Base-by-base conservation (phyloP, 2,888 invertebrate species). In the Eilema griseolum region DNA sequence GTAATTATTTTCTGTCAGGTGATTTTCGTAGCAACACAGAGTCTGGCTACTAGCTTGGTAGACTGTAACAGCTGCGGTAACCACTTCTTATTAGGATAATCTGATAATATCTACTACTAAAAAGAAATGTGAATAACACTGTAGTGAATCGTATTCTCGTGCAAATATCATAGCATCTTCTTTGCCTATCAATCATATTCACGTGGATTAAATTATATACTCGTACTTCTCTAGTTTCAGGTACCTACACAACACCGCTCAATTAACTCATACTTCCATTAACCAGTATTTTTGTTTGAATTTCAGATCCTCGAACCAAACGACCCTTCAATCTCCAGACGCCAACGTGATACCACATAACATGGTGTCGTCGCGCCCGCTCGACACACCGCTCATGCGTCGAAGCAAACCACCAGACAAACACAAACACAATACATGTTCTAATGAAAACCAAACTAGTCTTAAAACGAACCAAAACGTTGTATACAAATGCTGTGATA, bases 331-430 rank as follows among this genome's bases (percentile, higher is more conserved):
- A 83, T 76, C 76, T 80, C 75, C 78, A 82, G 80, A 59, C 73
- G 77, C 83, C 70, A 78, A 67, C 86, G 89, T 87, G 81, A 90
- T 90, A 89, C 81, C 84, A 86, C 86, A 75, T 95, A 94, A 94
- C 87, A 95, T 95, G 95, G 87, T 84, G 84, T 83, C 85, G 78
- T 83, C 86, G 81, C 85, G 84, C 81, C 87, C 83, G 75, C 86
- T 83, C 83, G 83, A 86, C 83, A 82, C 84, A 63, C 78, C 88
- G 78, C 72, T 62, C 23, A 92, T 92, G 90, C 87, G 90, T 81
- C 92, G 88, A 80, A 93, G 90, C 86, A 93, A 93, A 81, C 95
- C 95, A 3, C 95, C 95, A 84, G 95, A 95, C 84, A 89, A 86
- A 78, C 86, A 84, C 83, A 86, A 85, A 80, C 79, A 70, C 61